Evolutionary conservation across 1,140 invertebrate species (phyloP).

Genomic region (Parasteatoda tepidariorum): DNA sequence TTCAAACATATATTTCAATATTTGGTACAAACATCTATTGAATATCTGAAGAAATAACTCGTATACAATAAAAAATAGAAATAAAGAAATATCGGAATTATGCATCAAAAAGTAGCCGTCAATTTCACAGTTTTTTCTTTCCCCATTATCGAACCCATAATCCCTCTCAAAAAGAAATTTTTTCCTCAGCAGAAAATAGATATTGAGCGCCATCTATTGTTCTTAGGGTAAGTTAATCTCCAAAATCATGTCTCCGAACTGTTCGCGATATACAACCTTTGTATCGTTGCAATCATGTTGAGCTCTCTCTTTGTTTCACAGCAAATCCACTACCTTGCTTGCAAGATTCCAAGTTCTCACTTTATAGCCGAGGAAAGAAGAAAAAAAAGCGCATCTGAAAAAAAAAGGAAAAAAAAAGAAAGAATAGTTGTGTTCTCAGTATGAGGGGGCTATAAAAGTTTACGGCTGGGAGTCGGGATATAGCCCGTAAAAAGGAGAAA

Average conservation of each 20-base stretch:
- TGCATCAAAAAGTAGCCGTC: background rate
- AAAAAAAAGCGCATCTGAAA: background rate
- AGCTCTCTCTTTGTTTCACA: background rate
- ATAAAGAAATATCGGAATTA: no score
- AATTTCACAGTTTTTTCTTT: background rate
- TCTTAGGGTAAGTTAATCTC: conserved; percentile 25
- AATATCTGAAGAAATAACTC: no score
- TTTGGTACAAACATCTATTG: no score
- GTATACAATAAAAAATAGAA: no score
- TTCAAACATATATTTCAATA: no score
- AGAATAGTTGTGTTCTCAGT: conserved; percentile 21
- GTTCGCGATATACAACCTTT: background rate
- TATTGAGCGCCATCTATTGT: conserved; percentile 28
- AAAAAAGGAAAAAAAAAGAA: conserved; percentile 5
- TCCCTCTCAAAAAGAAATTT: conserved; percentile 9
- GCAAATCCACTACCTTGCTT: background rate
- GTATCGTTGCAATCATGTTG: background rate
- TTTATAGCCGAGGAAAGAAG: background rate
- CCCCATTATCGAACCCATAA: conserved; percentile 1
- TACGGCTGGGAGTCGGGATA: conserved; percentile 35
- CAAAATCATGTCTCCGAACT: conserved; percentile 13
- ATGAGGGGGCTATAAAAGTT: conserved; percentile 33
- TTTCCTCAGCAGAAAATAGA: background rate
- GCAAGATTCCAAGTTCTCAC: background rate
- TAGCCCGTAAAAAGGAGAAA: conserved; percentile 43